Evolutionary conservation across 1,140 invertebrate genomes (phyloP).

Genomic region (Zaprionus lachaisei): DNA sequence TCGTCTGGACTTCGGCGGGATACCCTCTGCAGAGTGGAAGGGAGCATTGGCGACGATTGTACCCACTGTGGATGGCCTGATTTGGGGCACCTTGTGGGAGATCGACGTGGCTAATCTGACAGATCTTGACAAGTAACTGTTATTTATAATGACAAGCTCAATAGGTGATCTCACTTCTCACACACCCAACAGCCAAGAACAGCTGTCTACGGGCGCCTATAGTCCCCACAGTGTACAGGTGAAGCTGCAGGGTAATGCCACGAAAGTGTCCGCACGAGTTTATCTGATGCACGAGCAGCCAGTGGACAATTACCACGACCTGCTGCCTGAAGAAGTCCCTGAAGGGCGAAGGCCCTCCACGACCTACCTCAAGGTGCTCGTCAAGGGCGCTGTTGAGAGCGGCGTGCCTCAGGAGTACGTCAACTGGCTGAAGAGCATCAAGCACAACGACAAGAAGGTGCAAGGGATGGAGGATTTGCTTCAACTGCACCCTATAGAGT

Average conservation of each 20-base stretch:
- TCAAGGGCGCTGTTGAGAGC: conserved; percentile 73
- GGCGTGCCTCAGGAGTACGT: conserved; percentile 64
- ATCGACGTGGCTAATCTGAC: conserved; percentile 64
- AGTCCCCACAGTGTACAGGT: conserved; percentile 54
- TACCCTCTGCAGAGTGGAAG: conserved; percentile 26
- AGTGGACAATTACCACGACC: conserved; percentile 34
- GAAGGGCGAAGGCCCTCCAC: conserved; percentile 64
- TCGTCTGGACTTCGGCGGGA: conserved; percentile 62
- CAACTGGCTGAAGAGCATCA: conserved; percentile 50
- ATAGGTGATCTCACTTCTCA: not conserved
- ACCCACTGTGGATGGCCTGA: conserved; percentile 35
- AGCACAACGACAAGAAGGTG: conserved; percentile 58
- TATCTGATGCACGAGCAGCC: conserved; percentile 66
- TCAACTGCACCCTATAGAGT: conserved; percentile 46
- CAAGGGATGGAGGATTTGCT: conserved; percentile 44
- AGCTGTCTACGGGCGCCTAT: conserved; percentile 57
- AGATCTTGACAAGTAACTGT: conserved; percentile 66
- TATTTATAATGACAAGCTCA: not conserved
- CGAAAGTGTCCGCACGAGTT: conserved; percentile 42
- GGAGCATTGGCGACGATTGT: conserved; percentile 76
- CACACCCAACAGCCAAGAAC: conserved; percentile 56
- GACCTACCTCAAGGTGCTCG: conserved; percentile 73
- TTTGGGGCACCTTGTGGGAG: conserved; percentile 74
- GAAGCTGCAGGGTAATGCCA: conserved; percentile 13
- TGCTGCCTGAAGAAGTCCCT: conserved; percentile 31